Evolutionary conservation across 2,113 vertebrate species (phyloP).

Genomic region (Tetrao urogallus): DNA sequence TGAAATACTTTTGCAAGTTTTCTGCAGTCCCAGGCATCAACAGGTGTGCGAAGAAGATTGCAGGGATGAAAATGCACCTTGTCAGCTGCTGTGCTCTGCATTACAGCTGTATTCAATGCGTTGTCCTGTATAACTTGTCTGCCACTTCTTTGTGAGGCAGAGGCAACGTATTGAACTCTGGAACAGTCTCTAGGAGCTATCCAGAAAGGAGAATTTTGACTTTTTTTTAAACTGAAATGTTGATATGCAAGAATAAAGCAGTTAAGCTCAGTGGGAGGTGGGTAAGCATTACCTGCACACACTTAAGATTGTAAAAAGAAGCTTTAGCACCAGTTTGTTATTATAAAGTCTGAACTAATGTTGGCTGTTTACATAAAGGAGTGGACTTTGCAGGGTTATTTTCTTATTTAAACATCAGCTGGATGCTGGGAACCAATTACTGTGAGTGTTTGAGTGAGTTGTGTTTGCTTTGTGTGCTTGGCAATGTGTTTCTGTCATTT

Average conservation of each 20-base stretch:
- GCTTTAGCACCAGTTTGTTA: slow-evolving; percentile 35
- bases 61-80: slow-evolving; percentile 10
- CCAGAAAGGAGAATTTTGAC: background rate
- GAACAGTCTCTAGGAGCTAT: background rate
- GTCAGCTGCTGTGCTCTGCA: slow-evolving; percentile 1
- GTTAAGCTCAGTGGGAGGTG: background rate
- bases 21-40: background rate
- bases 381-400: slow-evolving; percentile 24
- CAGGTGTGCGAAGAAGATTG: background rate
- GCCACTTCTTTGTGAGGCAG: background rate
- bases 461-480: slow-evolving; percentile 18
- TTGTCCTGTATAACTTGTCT: background rate
- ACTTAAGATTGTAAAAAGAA: slow-evolving; percentile 5
- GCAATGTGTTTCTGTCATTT: slow-evolving; percentile 10
- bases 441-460: slow-evolving; percentile 24
- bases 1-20: background rate
- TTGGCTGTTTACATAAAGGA: slow-evolving; percentile 27
- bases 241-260: background rate
- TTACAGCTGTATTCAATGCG: background rate
- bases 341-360: slow-evolving; percentile 9
- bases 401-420: slow-evolving; percentile 21
- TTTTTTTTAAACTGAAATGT: background rate
- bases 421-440: slow-evolving; percentile 28
- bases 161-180: background rate
- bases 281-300: background rate